A percentile compares a stretch with the other conserved stretches of the same genome.
Evolutionary conservation across 2,797 vertebrate genomes (phyloP).

Genomic region (Taeniopygia guttata): DNA sequence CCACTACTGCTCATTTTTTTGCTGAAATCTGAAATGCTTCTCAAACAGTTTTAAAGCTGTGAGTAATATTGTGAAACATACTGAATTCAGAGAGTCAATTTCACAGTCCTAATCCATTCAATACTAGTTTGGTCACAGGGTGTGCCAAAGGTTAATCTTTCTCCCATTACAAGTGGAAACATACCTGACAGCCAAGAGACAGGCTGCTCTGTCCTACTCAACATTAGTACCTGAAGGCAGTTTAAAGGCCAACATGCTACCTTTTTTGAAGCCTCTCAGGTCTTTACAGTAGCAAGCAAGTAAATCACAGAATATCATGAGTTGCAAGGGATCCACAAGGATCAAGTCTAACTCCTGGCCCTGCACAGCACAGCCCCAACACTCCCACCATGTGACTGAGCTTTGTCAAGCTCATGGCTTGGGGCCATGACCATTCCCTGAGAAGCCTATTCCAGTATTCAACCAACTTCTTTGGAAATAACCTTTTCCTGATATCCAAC

Average conservation of each 20-base stretch:
- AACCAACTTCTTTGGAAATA: not conserved
- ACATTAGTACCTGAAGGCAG: not conserved
- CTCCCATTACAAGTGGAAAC: not conserved
- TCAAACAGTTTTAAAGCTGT: not conserved
- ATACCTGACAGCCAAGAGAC: not conserved
- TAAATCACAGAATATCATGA: not conserved
- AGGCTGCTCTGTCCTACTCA: not conserved
- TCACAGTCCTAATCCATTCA: not conserved
- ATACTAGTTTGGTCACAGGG: not conserved
- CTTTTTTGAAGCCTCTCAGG: not conserved
- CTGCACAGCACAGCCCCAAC: not conserved
- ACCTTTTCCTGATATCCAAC: not conserved
- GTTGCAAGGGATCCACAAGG: not conserved
- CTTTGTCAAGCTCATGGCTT: not conserved
- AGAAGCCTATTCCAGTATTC: not conserved
- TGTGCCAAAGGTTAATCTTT: not conserved
- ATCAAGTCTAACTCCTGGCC: not conserved
- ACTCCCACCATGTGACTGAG: not conserved
- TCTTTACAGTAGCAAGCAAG: not conserved
- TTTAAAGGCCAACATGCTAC: not conserved
- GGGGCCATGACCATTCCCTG: not conserved
- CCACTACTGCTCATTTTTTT: not conserved
- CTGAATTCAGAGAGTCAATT: not conserved
- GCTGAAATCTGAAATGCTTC: not conserved
- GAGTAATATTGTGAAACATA: not conserved